phyloP scores from a whole-genome alignment of 2,113 vertebrate genomes.

The Indri indri region DNA sequence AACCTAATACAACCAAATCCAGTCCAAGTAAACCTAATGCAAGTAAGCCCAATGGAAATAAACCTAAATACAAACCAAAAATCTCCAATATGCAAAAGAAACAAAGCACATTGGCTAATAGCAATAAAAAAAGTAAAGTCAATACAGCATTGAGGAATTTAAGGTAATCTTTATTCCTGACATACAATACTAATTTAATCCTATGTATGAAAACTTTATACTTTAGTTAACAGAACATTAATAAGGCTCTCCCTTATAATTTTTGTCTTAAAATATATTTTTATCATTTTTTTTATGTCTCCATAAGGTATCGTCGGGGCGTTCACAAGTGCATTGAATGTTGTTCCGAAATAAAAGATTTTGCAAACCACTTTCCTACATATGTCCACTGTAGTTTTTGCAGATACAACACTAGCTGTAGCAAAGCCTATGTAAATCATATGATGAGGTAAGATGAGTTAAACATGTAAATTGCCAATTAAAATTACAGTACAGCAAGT shows the following conservation, averaged over 20 bases:
- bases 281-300: constrained; percentile 68
- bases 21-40: constrained; percentile 78
- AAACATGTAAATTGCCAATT: constrained; percentile 1
- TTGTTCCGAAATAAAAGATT: constrained; percentile 88
- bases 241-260: not conserved
- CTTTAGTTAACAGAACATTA: constrained; percentile 40
- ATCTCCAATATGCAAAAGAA: constrained; percentile 82
- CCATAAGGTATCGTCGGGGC: constrained; percentile 83
- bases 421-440: constrained; percentile 94
- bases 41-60: constrained; percentile 75
- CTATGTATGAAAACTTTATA: not conserved
- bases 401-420: constrained; percentile 95
- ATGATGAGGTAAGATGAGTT: constrained; percentile 92
- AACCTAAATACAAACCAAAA: constrained; percentile 87
- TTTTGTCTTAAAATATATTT: constrained; percentile 16
- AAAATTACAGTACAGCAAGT: constrained; percentile 52
- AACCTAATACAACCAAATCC: constrained; percentile 67
- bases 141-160: constrained; percentile 90
- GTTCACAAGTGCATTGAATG: constrained; percentile 95
- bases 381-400: constrained; percentile 92
- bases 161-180: constrained; percentile 84
- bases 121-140: constrained; percentile 82
- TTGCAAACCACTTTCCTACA: constrained; percentile 93
- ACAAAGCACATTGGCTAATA: constrained; percentile 73
- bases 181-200: not conserved